Evolutionary conservation across 2,888 invertebrate species (phyloP).

Genomic region (Acanthoscelides obtectus): DNA sequence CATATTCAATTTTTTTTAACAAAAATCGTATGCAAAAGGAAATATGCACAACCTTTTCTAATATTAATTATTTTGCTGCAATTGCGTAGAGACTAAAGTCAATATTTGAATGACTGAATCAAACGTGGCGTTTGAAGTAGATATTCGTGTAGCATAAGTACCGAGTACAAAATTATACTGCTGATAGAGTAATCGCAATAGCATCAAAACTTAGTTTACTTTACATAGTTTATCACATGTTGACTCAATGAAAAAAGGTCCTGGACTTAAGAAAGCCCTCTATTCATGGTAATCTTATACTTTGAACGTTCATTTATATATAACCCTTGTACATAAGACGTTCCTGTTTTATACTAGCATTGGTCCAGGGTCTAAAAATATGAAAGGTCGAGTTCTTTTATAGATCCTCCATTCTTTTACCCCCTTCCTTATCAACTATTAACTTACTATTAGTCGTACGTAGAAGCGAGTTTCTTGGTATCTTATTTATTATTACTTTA

Average conservation of each 20-base stretch:
- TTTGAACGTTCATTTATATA: background rate
- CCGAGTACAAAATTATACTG: background rate
- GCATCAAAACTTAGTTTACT: background rate
- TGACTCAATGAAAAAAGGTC: background rate
- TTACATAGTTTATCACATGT: too few species aligned
- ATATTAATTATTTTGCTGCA: background rate
- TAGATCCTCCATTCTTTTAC: too few species aligned
- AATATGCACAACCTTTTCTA: too few species aligned
- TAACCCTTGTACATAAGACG: slow-evolving; percentile 35
- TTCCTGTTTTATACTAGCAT: slow-evolving; percentile 33
- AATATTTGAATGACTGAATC: background rate
- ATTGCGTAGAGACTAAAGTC: background rate
- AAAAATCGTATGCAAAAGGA: too few species aligned
- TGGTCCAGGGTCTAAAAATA: background rate
- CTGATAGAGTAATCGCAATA: background rate
- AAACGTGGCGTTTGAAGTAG: background rate
- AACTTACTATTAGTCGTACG: too few species aligned
- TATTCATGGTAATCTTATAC: background rate
- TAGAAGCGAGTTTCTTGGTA: too few species aligned
- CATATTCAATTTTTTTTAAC: too few species aligned
- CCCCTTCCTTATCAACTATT: too few species aligned
- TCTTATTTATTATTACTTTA: too few species aligned
- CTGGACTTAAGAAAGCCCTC: background rate
- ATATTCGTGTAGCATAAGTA: background rate
- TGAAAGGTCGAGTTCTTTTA: background rate